Base-by-base conservation (phyloP, 1,140 invertebrate genomes). In the Nilaparvata lugens region DNA sequence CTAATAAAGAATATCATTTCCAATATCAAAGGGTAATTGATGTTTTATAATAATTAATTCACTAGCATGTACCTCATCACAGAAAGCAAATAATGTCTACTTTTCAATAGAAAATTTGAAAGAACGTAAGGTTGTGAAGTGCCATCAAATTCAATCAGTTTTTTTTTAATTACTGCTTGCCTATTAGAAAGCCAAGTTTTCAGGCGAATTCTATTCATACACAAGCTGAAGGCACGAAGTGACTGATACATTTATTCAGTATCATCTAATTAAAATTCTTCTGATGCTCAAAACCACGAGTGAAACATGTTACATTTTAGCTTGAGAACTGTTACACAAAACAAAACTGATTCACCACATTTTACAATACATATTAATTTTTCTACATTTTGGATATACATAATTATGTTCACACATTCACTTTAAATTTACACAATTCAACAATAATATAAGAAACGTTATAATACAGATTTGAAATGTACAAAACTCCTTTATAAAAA, bases 221-320 rank as follows among this genome's bases (percentile, higher is more conserved):
- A 48, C 21, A 48, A 48, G 45, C 45, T 48, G 21, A 48, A 48
- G 45, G 45, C 45, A 48, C 45, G 45, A 16, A 48, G 45, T 48
- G 45, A 48, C 21, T 48, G 21, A 19, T 48, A 48, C 21, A 23
- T 48, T 23, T 16, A 19, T 48, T 48, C 16, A 4, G 21, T 48
- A 48, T 18, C 21, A 48, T 48, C 45, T 48, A 48, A 19, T 48
- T 48, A 7, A 18, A 18, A 4, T 23, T 48, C 45, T 5, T 48
- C 9, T 35, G 31, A 35, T 35, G 31, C 31, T 35, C 31, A 35
- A 35, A 35, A 35, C 9, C 31, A 35, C 31, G 31, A 35, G 31
- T 35, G 31, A 35, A 35, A 35, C 31, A 35, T 35, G 9, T 35
- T 35, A 35, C 31, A 35, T 48, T 48, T 48, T 11, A 48, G 16